Evolutionary conservation across 2,888 invertebrate genomes (phyloP), one percentile per base, ranked within the genome.

Genomic region (Leptopilina drosophilae): DNA sequence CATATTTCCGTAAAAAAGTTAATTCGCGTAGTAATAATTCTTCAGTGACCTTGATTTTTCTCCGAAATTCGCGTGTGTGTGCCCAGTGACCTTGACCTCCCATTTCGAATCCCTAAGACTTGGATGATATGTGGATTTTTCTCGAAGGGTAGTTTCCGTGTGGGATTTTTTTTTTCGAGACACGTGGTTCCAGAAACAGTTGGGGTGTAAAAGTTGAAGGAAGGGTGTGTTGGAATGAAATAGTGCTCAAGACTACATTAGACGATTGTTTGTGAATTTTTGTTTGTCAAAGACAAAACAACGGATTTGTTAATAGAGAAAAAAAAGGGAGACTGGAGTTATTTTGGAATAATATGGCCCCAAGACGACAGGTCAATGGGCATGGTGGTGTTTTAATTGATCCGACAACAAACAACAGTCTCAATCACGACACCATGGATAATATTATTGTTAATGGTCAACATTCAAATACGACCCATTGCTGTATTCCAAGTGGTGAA

Each of bases 401-500:
- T 77, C 65, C 26, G 79, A 82, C 20, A n/a, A 56, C 33, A 33
- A 73, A 56, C n/a, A 73, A 78, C 64, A 62, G 76, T 11, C 67
- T 77, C 56, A 87, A 84, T 81, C 84, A 86, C 81, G 87, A 88
- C 9, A 80, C 83, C 0, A 85, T 90, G 82, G 90, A 90, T 76
- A 87, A 86, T 81, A 84, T 87, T 77, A 83, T 85, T 14, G 75
- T 88, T 4, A 87, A 86, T 78, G 85, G 85, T 0, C 87, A 86
- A 40, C 77, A 53, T 82, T 84, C 85, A 81, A 92, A 93, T 88
- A 93, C 94, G 83, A 93, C 93, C 53, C 94, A 95, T 84, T 97
- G 97, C 93, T 97, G 97, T 93, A 95, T 96, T 77, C 97, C 97
- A 80, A 94, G 93, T 86, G 95, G 96, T 87, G 97, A 97, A 89